Percentiles rank a stretch among this genome's conserved stretches.
phyloP scores from a whole-genome alignment of 1,140 invertebrate species.

The Branchinecta lindahli region DNA sequence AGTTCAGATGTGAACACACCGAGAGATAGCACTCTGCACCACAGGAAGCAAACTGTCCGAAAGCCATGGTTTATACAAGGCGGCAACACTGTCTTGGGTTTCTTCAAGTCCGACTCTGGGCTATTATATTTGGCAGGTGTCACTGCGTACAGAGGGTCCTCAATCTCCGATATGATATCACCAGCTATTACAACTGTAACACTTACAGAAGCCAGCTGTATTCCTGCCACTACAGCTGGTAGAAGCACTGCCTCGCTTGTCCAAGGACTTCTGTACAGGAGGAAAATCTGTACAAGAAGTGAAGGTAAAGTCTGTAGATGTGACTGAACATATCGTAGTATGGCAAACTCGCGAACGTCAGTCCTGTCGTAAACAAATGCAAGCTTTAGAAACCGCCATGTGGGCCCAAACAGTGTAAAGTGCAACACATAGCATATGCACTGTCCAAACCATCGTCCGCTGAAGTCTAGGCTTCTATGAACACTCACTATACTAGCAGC shows the following conservation, averaged over 20 bases:
- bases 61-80: conserved; percentile 15
- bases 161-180: conserved; percentile 6
- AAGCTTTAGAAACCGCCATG: conserved; percentile 20
- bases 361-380: conserved; percentile 19
- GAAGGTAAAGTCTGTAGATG: conserved; percentile 21
- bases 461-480: conserved; percentile 18
- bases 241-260: neutral
- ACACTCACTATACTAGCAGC: conserved; percentile 20
- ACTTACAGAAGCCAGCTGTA: conserved; percentile 14
- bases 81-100: neutral
- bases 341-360: conserved; percentile 20
- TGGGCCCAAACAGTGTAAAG: conserved; percentile 17
- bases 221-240: conserved; percentile 12
- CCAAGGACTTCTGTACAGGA: conserved; percentile 15
- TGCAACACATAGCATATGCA: conserved; percentile 20
- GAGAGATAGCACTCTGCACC: conserved; percentile 17
- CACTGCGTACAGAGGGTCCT: neutral
- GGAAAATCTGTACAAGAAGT: conserved; percentile 17
- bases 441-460: conserved; percentile 20
- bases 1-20: conserved; percentile 20
- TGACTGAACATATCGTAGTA: conserved; percentile 19
- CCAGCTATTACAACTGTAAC: conserved; percentile 17
- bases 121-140: neutral
- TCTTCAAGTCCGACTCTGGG: neutral
- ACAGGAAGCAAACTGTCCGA: conserved; percentile 18